Base-by-base conservation (phyloP, 2,113 vertebrate genomes). In the Mesembrinibis cayennensis region DNA sequence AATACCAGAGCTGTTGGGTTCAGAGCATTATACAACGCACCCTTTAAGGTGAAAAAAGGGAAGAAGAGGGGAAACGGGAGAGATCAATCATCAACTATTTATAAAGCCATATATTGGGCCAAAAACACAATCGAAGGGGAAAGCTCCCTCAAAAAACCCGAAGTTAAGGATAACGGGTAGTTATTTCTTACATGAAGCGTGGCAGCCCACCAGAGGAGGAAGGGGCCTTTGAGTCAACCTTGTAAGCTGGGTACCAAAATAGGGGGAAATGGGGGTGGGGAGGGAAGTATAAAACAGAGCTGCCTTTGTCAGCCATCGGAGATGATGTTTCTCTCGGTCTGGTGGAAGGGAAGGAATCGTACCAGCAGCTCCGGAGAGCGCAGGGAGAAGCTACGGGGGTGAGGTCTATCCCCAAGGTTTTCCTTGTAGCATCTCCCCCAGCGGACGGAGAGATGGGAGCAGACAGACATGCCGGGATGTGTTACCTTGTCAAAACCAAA, bases 291-390 rank as follows among this genome's bases (percentile, higher is more conserved):
- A 52, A 50, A 87, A 97, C 93, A 97, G 95, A 97, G 83, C 45
- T 25, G 91, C 44, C 96, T 96, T 93, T 96, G 95, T 96, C 62
- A 16, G 26, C 50, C 76, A 78, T 67, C 49, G 49, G 71, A 90
- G 30, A 87, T 89, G 88, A 44, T 21, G 50, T 59, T 53, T 87
- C 83, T 95, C 91, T 77, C 85, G 58, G 84, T 63, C 89, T 90
- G 81, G 83, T 87, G 85, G 93, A 94, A 97, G 76, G 94, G 80
- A 97, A 91, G 89, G 85, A 96, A 83, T 91, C 63, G 38, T 71
- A 90, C 72, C 87, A 89, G 95, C 77, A 87, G 91, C 81, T 82
- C 77, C 63, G 22, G 95, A 95, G 73, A 89, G 90, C 16, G 71
- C 90, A 76, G 9, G 87, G 87, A 97, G 90, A 95, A 92, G 90